Percentiles rank a stretch among this genome's conserved stretches.
Evolutionary conservation across 2,888 invertebrate genomes (phyloP).

Genomic region (Drosophila flavopinicola): DNA sequence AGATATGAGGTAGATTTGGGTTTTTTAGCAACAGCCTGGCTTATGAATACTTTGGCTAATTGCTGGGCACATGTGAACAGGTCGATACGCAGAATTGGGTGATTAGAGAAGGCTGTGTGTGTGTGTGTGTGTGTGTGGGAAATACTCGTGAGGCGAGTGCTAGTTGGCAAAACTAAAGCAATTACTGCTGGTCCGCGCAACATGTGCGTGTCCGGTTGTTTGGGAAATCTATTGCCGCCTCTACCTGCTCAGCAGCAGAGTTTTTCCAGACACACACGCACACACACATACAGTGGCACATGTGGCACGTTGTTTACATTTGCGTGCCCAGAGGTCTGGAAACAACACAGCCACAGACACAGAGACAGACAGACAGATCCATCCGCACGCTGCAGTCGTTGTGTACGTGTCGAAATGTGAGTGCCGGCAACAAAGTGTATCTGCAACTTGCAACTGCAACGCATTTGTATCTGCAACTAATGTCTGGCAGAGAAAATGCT

Average conservation of each 20-base stretch:
- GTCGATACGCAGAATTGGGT: slow-evolving; percentile 18
- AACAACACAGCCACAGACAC: too few relatives aligned
- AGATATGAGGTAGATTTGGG: background rate
- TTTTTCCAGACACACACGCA: slow-evolving; percentile 40
- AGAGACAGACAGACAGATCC: slow-evolving; percentile 30
- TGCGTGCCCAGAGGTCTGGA: slow-evolving; percentile 44
- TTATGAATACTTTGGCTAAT: background rate
- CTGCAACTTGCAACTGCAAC: slow-evolving; percentile 38
- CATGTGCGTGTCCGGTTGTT: slow-evolving; percentile 31
- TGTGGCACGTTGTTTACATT: slow-evolving; percentile 52
- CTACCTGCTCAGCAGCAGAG: slow-evolving; percentile 42
- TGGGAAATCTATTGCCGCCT: slow-evolving; percentile 31
- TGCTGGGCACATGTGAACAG: slow-evolving; percentile 19
- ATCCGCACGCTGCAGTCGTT: slow-evolving; percentile 32
- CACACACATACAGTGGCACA: slow-evolving; percentile 27
- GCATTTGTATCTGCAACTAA: slow-evolving; percentile 46
- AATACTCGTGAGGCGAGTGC: slow-evolving; percentile 5
- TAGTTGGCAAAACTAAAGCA: slow-evolving; percentile 53
- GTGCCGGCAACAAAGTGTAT: slow-evolving; percentile 43
- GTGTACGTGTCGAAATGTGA: slow-evolving; percentile 72
- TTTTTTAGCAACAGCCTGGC: background rate
- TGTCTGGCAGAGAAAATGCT: slow-evolving; percentile 28
- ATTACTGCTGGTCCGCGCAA: slow-evolving; percentile 28
- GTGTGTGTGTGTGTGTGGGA: slow-evolving; percentile 9
- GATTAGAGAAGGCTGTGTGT: too few relatives aligned